Base-by-base conservation (phyloP, 2,797 vertebrate genomes). In the Dermochelys coriacea region DNA sequence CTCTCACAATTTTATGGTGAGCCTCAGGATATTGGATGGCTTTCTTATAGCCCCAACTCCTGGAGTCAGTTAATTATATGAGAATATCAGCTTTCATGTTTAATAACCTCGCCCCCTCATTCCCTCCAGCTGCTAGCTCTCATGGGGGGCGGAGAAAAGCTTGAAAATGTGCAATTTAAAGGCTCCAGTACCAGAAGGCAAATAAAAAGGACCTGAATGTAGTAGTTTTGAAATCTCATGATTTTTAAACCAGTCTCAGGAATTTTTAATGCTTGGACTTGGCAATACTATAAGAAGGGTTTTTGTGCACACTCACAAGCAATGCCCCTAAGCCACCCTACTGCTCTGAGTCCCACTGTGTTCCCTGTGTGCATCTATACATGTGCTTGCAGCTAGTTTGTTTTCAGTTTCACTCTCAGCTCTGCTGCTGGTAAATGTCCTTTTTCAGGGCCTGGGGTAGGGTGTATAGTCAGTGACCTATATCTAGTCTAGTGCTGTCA, bases 371-470 rank as follows among this genome's bases (percentile, higher is more conserved):
- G 34, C 18, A 37, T 68, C 5, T 68, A 8, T 64, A 2, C 2
- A 7, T 12, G 71, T 82, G 19, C 71, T 78, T 10, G 78, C 55
- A 51, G 78, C 19, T 0, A 3, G 0, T 41, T 41, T 2, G n/a
- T 86, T 93, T 95, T 95, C 0, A 0, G 12, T 97, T 96, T 95
- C 87, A 11, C 84, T 96, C 95, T 82, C 11, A 50, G 71, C 82
- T 77, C 4, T 77, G 45, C 8, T 71, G 18, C 25, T 75, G 74
- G 7, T 29, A 77, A 77, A 77, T 47, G 15, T 12, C 15, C 74
- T 49, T 47, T 77, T 77, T 47, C 45, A 77, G 27, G 27, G 25
- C 14, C 45, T 77, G 14, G 14, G 14, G 15, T 77, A 49, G 14
- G 45, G 27, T 47, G 25, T 27, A 29, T 29, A 77, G 45, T 49